phyloP scores from a whole-genome alignment of 2,797 vertebrate genomes.

The Danio tinwini region DNA sequence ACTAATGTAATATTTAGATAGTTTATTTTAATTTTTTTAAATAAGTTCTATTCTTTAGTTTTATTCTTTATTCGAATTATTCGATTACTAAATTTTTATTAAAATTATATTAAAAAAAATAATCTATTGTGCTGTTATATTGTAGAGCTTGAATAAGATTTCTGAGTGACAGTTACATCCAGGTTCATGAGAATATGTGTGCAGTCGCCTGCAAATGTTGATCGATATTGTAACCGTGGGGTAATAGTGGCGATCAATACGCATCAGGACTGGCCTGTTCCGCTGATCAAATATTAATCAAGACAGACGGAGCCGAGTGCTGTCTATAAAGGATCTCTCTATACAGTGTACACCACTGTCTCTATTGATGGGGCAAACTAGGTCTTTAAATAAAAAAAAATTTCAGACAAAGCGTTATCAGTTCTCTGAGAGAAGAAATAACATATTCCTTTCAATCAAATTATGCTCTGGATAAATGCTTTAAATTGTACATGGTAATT shows the following conservation, averaged over 20 bases:
- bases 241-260: conserved; percentile 85
- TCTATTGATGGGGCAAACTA: not conserved
- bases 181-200: conserved; percentile 8
- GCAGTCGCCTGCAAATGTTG: conserved; percentile 57
- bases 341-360: not conserved
- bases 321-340: conserved; percentile 20
- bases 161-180: conserved; percentile 43
- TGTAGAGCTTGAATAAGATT: not conserved
- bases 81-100: no score
- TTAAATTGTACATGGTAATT: conserved; percentile 60
- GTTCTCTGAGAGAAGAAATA: not conserved
- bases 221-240: conserved; percentile 80
- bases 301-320: conserved; percentile 42
- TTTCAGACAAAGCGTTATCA: not conserved
- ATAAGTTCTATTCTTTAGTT: no score
- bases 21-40: no score
- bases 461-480: conserved; percentile 20
- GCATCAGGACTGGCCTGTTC: conserved; percentile 74
- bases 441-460: not conserved
- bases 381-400: conserved; percentile 19
- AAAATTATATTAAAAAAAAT: no score
- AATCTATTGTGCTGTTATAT: not conserved
- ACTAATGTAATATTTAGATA: no score
- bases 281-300: conserved; percentile 84
- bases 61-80: no score